Evolutionary conservation across 2,888 invertebrate genomes (phyloP), one percentile per base, ranked within the genome.

Genomic region (Callyntrura sp.): DNA sequence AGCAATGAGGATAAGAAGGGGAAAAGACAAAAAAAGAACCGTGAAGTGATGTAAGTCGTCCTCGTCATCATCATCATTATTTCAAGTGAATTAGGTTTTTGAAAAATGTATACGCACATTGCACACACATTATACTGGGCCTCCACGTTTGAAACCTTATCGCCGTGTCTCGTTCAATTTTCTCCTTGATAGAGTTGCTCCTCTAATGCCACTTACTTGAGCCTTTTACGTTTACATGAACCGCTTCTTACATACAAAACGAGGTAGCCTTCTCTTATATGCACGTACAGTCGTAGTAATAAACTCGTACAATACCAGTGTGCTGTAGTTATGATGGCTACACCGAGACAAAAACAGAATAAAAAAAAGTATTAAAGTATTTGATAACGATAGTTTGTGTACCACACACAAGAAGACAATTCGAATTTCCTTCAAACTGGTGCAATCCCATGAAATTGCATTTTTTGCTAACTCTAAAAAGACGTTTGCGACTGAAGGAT

Each of bases 371-470:
- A n/a, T n/a, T n/a, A n/a, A n/a, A 68, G 45, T 23, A 73, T 73
- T 73, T 73, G 73, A 73, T 73, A 73, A 73, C 73, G 23, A 78
- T 78, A 55, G 57, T 35, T 79, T 35, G 43, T 79, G 8, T n/a
- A 48, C 48, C 79, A 60, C 25, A 60, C 25, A 25, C n/a, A 23
- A 23, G 28, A n/a, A 17, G 82, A 83, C 65, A 65, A 83, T 43
- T 48, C 82, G 14, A 62, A 43, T 81, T 62, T 62, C 23, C 45
- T 35, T 43, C 35, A 73, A 88, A 82, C 88, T 62, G 65, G 83
- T 84, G 88, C 88, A 84, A 79, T 89, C 89, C 83, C 78, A 89
- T 84, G 68, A 89, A 89, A 89, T 89, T 79, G 55, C 68, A 84
- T 78, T 88, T 85, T 81, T 68, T 25, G 60, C 60, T 25, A 81